These are phyloP conservation scores for Drosophila picticornis DNA, from an alignment of 2,888 invertebrate genomes.

Conservation along the genomic window DNA sequence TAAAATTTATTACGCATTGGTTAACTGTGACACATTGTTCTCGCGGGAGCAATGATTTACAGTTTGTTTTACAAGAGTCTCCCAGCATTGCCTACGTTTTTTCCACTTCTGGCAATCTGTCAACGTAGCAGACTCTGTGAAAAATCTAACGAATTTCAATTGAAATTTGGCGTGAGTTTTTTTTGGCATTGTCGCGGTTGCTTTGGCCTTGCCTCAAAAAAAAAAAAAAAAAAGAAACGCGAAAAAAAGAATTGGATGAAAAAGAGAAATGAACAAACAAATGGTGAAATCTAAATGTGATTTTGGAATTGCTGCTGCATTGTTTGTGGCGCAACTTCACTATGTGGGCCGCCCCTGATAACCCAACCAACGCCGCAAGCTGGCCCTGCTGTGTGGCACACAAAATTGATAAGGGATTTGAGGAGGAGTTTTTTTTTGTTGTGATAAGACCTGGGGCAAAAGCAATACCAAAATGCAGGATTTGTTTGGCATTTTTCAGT, in stretches of 20 bases:
- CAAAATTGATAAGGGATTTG: slow-evolving; percentile 44
- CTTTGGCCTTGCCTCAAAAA: neutral
- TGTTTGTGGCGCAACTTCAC: slow-evolving; percentile 25
- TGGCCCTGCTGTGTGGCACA: slow-evolving; percentile 1
- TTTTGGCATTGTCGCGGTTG: slow-evolving; percentile 5
- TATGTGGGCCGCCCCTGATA: neutral
- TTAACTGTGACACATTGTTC: slow-evolving; percentile 51
- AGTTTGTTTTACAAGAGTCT: slow-evolving; percentile 21
- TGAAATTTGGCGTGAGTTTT: slow-evolving; percentile 38
- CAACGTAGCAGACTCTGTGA: slow-evolving; percentile 8
- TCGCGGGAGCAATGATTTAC: slow-evolving; percentile 40
- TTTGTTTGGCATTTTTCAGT: slow-evolving; percentile 21
- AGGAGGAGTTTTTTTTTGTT: neutral
- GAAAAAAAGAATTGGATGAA: neutral
- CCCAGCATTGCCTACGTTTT: neutral
- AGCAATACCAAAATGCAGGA: neutral
- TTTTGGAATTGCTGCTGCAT: slow-evolving; percentile 32
- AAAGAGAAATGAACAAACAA: slow-evolving; percentile 1
- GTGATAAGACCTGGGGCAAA: neutral
- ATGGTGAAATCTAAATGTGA: slow-evolving; percentile 18
- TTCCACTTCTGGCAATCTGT: slow-evolving; percentile 26
- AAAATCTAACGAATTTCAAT: slow-evolving; percentile 51
- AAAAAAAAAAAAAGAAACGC: slow-evolving; percentile 4
- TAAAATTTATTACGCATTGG: slow-evolving; percentile 57
- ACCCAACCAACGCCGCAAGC: neutral